Evolutionary conservation across 2,888 invertebrate genomes (phyloP), one percentile per base, ranked within the genome.

Genomic region (Molorchus minor): DNA sequence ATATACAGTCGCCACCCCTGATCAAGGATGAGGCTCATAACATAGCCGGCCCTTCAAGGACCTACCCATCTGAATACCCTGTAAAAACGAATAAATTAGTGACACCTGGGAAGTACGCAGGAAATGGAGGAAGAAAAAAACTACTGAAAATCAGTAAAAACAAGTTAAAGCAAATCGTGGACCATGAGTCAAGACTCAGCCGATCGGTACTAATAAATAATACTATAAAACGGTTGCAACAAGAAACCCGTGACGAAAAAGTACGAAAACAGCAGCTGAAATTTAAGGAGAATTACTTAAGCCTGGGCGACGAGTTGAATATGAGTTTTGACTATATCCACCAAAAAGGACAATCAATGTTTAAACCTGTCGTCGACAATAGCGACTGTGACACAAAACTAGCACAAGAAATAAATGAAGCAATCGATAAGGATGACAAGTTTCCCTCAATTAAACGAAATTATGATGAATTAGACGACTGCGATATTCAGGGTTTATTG

Each of bases 141-240:
- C 90, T 96, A 76, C 85, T 95, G 74, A 94, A 94, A 79, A 88
- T 95, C 75, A 93, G 94, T 77, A 88, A 93, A 45, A 90, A 90
- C 77, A 96, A 96, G 79, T 82, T 95, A 70, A 91, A 92, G 76
- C 89, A 90, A 74, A 94, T 95, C 73, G 94, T 95, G 78, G 94
- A 95, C 78, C 94, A 94, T 0, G 95, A 94, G 75, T 87, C 91
- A 15, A 93, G 92, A 77, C 83, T 96, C 51, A 86, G 94, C 51
- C 86, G 94, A 58, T 93, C 93, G 57, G 95, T 95, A 16, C 89
- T 95, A 77, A 94, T 96, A 76, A 95, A 95, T 82, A 95, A 95
- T 80, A 94, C 94, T 29, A 90, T 93, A 81, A 91, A 91, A 78
- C 84, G 92, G 59, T 83, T 96, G 62, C 94, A 93, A 79, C 88